Percentiles rank a stretch among this genome's conserved stretches.
Evolutionary conservation across 2,888 invertebrate genomes (phyloP).

Genomic region (Beris morrisii): DNA sequence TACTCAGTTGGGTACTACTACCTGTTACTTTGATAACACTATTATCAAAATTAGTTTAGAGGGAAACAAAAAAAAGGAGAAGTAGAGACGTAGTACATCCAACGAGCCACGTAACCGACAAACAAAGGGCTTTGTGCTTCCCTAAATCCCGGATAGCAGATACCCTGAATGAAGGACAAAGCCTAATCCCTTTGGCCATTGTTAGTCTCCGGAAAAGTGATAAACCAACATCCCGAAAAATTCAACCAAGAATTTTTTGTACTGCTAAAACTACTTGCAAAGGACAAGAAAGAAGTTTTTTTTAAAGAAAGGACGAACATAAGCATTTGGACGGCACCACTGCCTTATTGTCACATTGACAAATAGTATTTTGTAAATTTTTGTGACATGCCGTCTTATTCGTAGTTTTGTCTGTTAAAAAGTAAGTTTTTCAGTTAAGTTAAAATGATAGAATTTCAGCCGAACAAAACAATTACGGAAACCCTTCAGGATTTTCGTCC

Average conservation of each 20-base stretch:
- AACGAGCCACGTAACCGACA: slow-evolving; percentile 25
- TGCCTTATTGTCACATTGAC: slow-evolving; percentile 1
- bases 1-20: background rate
- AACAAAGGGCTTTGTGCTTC: slow-evolving; percentile 17
- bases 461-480: too few species aligned
- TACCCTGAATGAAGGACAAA: slow-evolving; percentile 11
- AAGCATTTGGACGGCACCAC: background rate
- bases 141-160: slow-evolving; percentile 13
- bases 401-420: too few species aligned
- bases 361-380: background rate
- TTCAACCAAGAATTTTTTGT: background rate
- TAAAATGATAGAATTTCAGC: too few species aligned
- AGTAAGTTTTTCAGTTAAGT: too few species aligned
- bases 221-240: slow-evolving; percentile 14
- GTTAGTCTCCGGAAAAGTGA: slow-evolving; percentile 18
- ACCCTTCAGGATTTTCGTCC: too few species aligned
- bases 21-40: slow-evolving; percentile 21
- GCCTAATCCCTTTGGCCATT: slow-evolving; percentile 22
- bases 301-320: too few species aligned
- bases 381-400: background rate
- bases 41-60: slow-evolving; percentile 21
- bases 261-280: background rate
- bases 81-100: slow-evolving; percentile 4
- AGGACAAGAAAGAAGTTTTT: too few species aligned
- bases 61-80: slow-evolving; percentile 9